Percentiles rank a stretch among this genome's conserved stretches.
Evolutionary conservation across 2,888 invertebrate genomes (phyloP).

Genomic region (Cremastinae sp.): DNA sequence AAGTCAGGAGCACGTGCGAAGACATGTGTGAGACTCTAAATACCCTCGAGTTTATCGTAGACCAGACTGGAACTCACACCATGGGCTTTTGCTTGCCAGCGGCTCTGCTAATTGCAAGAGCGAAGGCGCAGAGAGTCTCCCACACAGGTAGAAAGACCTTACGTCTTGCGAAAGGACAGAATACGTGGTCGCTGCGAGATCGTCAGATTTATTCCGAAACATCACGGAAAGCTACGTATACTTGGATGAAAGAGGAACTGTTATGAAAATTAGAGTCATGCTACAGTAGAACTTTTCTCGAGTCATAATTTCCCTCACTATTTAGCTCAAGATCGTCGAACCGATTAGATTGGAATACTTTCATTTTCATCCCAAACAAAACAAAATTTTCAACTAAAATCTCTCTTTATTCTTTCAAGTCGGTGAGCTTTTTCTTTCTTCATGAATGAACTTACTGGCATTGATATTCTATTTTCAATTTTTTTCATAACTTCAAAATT

Average conservation of each 20-base stretch:
- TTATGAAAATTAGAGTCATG: slow-evolving; percentile 7
- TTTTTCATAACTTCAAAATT: too few species aligned
- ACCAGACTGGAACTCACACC: slow-evolving; percentile 17
- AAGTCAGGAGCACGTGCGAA: background rate
- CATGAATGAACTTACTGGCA: too few species aligned
- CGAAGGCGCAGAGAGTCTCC: slow-evolving; percentile 33
- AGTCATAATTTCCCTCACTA: background rate
- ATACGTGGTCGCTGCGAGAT: slow-evolving; percentile 26
- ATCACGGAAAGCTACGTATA: slow-evolving; percentile 45
- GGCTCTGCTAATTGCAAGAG: slow-evolving; percentile 50
- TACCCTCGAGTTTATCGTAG: slow-evolving; percentile 52
- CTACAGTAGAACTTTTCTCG: background rate
- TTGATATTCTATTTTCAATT: too few species aligned
- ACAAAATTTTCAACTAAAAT: too few species aligned
- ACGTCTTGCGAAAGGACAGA: slow-evolving; percentile 15
- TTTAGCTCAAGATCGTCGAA: background rate
- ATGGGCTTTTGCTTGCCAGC: slow-evolving; percentile 43
- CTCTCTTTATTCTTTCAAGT: too few species aligned
- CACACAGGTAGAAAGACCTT: slow-evolving; percentile 26
- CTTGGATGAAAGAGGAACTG: slow-evolving; percentile 1
- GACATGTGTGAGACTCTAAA: slow-evolving; percentile 28
- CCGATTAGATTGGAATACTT: too few species aligned
- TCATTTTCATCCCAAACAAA: too few species aligned
- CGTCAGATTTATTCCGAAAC: slow-evolving; percentile 54
- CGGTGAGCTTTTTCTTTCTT: too few species aligned